Base-by-base conservation (phyloP, 2,888 invertebrate species). In the Priocnemis perturbator region DNA sequence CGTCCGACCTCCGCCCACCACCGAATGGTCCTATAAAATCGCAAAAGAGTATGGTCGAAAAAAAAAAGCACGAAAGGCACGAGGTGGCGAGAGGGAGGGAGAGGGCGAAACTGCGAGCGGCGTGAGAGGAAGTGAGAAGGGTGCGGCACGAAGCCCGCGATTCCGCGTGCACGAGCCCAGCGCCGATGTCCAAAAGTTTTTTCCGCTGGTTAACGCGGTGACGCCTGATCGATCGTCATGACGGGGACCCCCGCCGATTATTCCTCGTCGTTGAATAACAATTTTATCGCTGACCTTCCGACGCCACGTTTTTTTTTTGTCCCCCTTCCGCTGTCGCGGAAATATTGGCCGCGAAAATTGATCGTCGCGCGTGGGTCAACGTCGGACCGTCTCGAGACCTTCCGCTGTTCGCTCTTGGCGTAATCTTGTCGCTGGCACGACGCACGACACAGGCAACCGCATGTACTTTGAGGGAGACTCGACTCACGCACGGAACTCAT, bases 11-110 rank as follows among this genome's bases (percentile, higher is more conserved):
- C 59, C 74, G 64, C 66, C 48, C 63, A 37, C 59, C 71, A 71
- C 71, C 57, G 76, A 79, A 73, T 71, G 78, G 67, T 73, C 71
- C 72, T 69, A 78, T 78, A 76, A 78, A 78, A 78, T 78, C 73
- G 77, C 76, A 78, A 78, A 76, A 78, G 78, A 78, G 76, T 73
- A 73, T 55, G 50, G 50, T 21, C 17, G 21, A 0, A 17, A 17
- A 48, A 52, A 52, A 52, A n/a, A n/a, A n/a, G n/a, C n/a, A 52
- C 17, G 37, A 19, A 30, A 17, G 15, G 21, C 21, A 20, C 1
- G 15, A 71, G 72, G 67, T 63, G 52, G 67, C 45, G 57, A 48
- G 71, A 21, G 59, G 37, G 52, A 69, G 68, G 67, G 67, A 63
- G 67, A 70, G 65, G 71, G 63, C 56, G 64, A 52, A 57, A 64